phyloP scores from a whole-genome alignment of 2,797 vertebrate genomes.

The Tapera naevia region DNA sequence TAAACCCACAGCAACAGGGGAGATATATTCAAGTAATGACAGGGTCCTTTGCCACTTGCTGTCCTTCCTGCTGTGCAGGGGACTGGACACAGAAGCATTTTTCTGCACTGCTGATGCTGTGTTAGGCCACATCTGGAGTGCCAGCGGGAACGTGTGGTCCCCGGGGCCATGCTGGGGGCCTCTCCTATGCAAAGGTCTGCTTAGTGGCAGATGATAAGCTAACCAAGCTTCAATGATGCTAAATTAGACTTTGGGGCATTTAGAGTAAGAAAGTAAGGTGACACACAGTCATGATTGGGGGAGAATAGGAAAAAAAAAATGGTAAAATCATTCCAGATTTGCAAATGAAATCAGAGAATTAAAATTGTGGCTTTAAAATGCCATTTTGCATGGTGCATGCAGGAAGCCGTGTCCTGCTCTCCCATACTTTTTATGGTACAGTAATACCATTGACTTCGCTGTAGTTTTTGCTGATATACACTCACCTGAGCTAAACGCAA shows the following conservation, averaged over 20 bases:
- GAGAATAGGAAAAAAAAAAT: background rate
- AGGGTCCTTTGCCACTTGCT: background rate
- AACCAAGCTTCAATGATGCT: background rate
- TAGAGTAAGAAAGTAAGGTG: background rate
- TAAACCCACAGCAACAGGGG: background rate
- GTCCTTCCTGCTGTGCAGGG: background rate
- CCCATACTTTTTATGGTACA: background rate
- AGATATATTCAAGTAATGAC: background rate
- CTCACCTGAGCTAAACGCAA: slow-evolving; percentile 4
- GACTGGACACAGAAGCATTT: background rate
- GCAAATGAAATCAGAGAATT: background rate
- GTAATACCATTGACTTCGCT: background rate
- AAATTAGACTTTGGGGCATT: background rate
- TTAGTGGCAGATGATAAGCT: background rate
- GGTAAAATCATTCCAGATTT: background rate
- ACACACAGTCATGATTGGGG: background rate
- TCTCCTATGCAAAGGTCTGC: background rate
- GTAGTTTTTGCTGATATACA: slow-evolving; percentile 1
- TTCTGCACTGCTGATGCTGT: background rate
- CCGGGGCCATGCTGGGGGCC: background rate
- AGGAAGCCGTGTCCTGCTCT: background rate
- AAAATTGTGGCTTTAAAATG: background rate
- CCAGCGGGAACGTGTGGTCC: rapidly evolving
- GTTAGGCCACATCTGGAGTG: background rate
- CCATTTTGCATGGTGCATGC: background rate